These are phyloP conservation scores for Oryzias dopingdopingensis DNA, from an alignment of 2,797 vertebrate genomes.

Conservation along the genomic window DNA sequence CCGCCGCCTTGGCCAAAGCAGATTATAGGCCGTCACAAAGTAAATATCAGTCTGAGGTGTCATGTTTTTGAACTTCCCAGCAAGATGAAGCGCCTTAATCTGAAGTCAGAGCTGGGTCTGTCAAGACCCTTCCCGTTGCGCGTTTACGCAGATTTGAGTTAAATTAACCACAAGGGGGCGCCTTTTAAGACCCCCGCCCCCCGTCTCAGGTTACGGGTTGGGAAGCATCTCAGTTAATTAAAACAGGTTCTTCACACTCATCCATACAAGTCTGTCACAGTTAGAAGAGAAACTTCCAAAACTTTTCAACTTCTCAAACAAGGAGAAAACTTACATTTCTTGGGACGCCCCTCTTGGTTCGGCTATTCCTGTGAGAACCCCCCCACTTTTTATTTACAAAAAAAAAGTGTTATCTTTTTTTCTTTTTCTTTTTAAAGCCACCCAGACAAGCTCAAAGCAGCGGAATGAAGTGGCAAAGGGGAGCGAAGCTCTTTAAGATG, in stretches of 20 bases:
- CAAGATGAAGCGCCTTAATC: neutral
- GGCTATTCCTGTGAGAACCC: neutral
- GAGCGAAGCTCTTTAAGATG: slow-evolving; percentile 70
- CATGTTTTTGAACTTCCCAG: neutral
- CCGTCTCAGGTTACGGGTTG: neutral
- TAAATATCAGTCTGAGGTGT: neutral
- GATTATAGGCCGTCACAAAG: no score
- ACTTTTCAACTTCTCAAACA: slow-evolving; percentile 34
- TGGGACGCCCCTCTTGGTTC: slow-evolving; percentile 3
- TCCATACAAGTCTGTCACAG: no score
- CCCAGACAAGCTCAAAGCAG: slow-evolving; percentile 77
- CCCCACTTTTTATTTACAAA: no score
- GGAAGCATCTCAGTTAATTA: neutral
- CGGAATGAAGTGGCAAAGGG: slow-evolving; percentile 45
- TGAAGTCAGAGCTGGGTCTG: neutral
- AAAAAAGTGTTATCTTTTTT: neutral
- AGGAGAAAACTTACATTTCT: slow-evolving; percentile 55
- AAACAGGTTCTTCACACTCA: no score
- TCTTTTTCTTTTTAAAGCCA: slow-evolving; percentile 30
- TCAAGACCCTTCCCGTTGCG: slow-evolving; percentile 15
- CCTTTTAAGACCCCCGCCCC: slow-evolving; percentile 12
- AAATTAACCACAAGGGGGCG: slow-evolving; percentile 67
- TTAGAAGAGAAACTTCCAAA: neutral
- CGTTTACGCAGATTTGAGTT: slow-evolving; percentile 8
- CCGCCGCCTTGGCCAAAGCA: no score